These are phyloP conservation scores for Synanthedon myopaeformis DNA, from an alignment of 2,888 invertebrate species.

Conservation along the genomic window DNA sequence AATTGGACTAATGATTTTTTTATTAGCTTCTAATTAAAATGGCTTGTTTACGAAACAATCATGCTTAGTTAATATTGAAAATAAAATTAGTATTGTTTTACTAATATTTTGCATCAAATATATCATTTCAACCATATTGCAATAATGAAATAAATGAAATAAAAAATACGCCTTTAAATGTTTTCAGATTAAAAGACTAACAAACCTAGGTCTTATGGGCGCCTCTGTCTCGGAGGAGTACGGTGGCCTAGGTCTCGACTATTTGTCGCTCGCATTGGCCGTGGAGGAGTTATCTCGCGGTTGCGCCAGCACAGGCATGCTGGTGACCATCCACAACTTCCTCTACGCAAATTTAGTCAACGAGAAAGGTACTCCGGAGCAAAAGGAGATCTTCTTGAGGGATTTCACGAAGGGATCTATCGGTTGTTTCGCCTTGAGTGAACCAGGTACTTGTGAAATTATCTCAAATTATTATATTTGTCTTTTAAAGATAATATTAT, in stretches of 20 bases:
- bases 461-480: background rate
- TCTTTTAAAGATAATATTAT: too few relatives aligned
- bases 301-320: slow-evolving; percentile 82
- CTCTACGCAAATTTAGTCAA: slow-evolving; percentile 78
- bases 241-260: slow-evolving; percentile 78
- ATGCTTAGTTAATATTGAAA: too few relatives aligned
- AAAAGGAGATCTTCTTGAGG: slow-evolving; percentile 74
- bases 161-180: background rate
- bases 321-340: slow-evolving; percentile 83
- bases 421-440: slow-evolving; percentile 85
- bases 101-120: slow-evolving; percentile 1
- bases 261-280: slow-evolving; percentile 77
- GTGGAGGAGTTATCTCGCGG: slow-evolving; percentile 83
- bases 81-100: background rate
- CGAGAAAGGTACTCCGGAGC: slow-evolving; percentile 73
- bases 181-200: slow-evolving; percentile 74
- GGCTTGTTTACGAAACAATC: too few relatives aligned
- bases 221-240: slow-evolving; percentile 73
- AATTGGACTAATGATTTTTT: too few relatives aligned
- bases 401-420: slow-evolving; percentile 74
- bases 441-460: slow-evolving; percentile 69
- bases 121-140: too few relatives aligned
- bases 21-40: too few relatives aligned
- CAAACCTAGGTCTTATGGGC: slow-evolving; percentile 78
- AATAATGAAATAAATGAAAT: background rate